These are phyloP conservation scores for Danionella cerebrum DNA, from an alignment of 2,113 vertebrate genomes.

Conservation along the genomic window DNA sequence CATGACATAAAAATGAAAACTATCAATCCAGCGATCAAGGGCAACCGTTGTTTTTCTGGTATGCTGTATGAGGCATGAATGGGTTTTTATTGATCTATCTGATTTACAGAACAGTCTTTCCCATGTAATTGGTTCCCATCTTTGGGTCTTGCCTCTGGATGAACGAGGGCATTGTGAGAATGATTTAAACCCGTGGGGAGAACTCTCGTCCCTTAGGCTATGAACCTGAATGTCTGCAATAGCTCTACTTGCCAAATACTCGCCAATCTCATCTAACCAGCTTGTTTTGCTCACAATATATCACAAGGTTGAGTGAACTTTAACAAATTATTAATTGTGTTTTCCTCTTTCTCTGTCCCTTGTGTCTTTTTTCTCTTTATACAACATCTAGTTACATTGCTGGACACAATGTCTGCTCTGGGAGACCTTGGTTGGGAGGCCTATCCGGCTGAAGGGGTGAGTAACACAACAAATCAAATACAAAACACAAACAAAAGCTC, in stretches of 20 bases:
- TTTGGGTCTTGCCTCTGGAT: neutral
- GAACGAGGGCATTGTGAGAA: slow-evolving; percentile 9
- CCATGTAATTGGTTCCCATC: slow-evolving; percentile 5
- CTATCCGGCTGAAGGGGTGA: slow-evolving; percentile 73
- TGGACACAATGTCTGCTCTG: slow-evolving; percentile 75
- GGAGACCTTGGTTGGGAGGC: slow-evolving; percentile 77
- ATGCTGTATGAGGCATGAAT: neutral
- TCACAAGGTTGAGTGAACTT: slow-evolving; percentile 2
- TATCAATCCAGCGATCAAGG: neutral
- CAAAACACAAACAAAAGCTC: neutral
- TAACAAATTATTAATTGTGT: slow-evolving; percentile 12
- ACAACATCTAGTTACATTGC: slow-evolving; percentile 67
- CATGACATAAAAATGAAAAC: neutral
- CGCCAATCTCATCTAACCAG: neutral
- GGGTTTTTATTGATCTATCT: slow-evolving; percentile 32
- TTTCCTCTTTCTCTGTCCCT: slow-evolving; percentile 14
- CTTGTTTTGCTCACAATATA: neutral
- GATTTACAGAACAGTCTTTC: slow-evolving; percentile 42
- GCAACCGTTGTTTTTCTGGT: neutral
- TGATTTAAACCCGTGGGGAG: neutral
- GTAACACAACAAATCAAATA: slow-evolving; percentile 40
- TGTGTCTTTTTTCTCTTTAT: slow-evolving; percentile 39
- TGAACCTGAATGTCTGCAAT: neutral
- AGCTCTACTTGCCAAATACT: slow-evolving; percentile 2
- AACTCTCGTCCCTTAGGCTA: neutral